Evolutionary conservation across 2,888 invertebrate genomes (phyloP).

Genomic region (Melitaea athalia): DNA sequence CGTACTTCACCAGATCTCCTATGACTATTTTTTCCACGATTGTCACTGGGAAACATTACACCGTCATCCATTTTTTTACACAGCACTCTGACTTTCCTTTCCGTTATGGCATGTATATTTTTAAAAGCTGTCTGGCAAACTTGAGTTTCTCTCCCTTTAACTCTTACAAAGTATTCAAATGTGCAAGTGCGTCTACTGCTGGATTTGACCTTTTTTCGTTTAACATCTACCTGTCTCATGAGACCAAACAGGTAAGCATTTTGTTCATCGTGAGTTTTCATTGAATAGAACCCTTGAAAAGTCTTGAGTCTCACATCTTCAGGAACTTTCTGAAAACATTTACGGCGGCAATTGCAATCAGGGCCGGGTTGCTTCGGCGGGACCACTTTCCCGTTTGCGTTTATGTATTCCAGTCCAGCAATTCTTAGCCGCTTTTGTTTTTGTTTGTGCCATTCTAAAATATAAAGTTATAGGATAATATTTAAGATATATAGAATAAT

Average conservation of each 20-base stretch:
- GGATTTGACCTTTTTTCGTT: constrained; percentile 79
- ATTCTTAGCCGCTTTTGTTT: constrained; percentile 81
- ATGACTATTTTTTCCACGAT: constrained; percentile 80
- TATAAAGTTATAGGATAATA: neutral
- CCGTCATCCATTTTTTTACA: constrained; percentile 84
- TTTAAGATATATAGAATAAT: neutral
- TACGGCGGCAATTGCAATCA: constrained; percentile 79
- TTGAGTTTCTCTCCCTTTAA: constrained; percentile 80
- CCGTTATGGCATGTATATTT: constrained; percentile 82
- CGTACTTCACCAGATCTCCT: constrained; percentile 77
- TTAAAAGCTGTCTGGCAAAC: constrained; percentile 83
- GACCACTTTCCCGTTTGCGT: constrained; percentile 81
- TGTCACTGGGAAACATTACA: constrained; percentile 82
- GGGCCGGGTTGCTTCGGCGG: constrained; percentile 80
- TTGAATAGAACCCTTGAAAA: constrained; percentile 80
- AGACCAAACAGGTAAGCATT: constrained; percentile 82
- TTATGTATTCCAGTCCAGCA: constrained; percentile 80
- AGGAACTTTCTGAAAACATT: constrained; percentile 78
- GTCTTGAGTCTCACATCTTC: constrained; percentile 77
- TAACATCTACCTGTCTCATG: constrained; percentile 82
- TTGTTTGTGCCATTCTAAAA: constrained; percentile 82
- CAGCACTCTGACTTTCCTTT: constrained; percentile 80
- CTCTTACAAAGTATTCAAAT: constrained; percentile 81
- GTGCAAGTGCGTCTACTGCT: constrained; percentile 81
- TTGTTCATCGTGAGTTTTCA: constrained; percentile 83